Evolutionary conservation across 2,113 vertebrate genomes (phyloP).

Genomic region (Pachycephala philippinensis): DNA sequence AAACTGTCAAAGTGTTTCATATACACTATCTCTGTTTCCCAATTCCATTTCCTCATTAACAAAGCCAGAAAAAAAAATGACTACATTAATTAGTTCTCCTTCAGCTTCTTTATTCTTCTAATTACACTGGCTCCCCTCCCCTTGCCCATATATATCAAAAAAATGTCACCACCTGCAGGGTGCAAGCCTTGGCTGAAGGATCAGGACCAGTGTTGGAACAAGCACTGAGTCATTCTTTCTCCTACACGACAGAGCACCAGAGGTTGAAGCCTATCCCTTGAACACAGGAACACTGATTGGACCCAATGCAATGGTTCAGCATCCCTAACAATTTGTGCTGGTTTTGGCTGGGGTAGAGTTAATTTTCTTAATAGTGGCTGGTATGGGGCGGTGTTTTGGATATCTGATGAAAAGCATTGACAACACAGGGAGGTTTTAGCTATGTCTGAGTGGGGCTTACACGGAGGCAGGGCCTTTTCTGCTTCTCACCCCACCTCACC

Average conservation of each 20-base stretch:
- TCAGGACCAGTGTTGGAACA: not conserved
- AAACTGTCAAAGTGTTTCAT: conserved; percentile 50
- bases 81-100: conserved; percentile 25
- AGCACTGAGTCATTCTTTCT: not conserved
- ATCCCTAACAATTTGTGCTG: not conserved
- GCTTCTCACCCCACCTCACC: not conserved
- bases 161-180: not conserved
- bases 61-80: not conserved
- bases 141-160: not conserved
- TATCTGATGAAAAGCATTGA: not conserved
- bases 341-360: not conserved
- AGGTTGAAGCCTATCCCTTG: not conserved
- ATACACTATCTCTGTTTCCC: not conserved
- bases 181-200: not conserved
- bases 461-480: not conserved
- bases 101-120: not conserved
- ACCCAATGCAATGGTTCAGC: not conserved
- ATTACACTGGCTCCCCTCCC: not conserved
- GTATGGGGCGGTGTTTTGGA: not conserved
- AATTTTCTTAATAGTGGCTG: not conserved
- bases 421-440: not conserved
- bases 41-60: conserved; percentile 33
- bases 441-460: not conserved
- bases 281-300: not conserved
- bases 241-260: not conserved